Base-by-base conservation (phyloP, 1,140 invertebrate species). In the Drosophila neocordata region DNA sequence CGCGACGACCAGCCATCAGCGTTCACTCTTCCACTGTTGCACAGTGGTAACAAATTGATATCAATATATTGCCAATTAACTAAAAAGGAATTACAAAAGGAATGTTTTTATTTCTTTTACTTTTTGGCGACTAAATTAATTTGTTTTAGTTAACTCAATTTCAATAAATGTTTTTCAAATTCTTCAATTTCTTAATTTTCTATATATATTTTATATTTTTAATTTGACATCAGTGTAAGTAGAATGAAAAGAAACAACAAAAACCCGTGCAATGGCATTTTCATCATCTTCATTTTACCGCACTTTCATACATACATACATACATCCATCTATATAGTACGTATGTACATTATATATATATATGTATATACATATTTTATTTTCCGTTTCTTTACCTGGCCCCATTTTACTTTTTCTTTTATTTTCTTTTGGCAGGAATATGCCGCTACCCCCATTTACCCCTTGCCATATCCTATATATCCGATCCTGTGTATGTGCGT, bases 321-420 rank as follows among this genome's bases (percentile, higher is more conserved):
- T 48, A 8, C 15, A 41, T 41, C 13, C 41, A 18, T 18, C 41
- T 18, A 2, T 31, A 31, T 31, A 31, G 27, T 18, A 8, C 8
- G 11, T 44, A 18, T 20, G 2, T 48, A 7, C 4, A 20, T 72
- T 56, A 59, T 52, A 62, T 65, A 73, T 73, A 51, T 31, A 31
- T 1, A 1, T 31, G 15, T 24, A 53, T 73, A 58, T 53, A 70
- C 53, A 15, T 41, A 53, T 31, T 73, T 73, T 73, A 73, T 73
- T 73, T 73, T 66, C 12, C 41, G 18, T 22, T 65, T 73, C 57
- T 57, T 12, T 73, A 73, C 70, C 70, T 73, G 62, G 22, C 55
- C 53, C 59, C 69, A 41, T 67, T 73, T 66, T 12, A 20, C 15
- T 18, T 53, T 31, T 38, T 73, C 65, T 73, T 52, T 63, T 11